These are phyloP conservation scores for Cynopterus brachyotis DNA, from an alignment of 2,113 vertebrate genomes.

Conservation along the genomic window DNA sequence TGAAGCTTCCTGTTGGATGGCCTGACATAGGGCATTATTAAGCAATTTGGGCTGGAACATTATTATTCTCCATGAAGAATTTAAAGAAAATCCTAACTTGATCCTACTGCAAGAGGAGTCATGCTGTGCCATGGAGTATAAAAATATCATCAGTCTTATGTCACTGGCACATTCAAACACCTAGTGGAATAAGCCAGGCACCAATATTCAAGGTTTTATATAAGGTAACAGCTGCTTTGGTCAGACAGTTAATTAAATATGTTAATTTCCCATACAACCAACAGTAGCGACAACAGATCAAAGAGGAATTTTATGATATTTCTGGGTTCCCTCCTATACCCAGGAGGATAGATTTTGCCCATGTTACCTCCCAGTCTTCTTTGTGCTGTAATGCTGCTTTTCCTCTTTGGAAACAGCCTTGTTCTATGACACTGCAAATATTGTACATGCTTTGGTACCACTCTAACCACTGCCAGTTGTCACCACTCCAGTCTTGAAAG, in stretches of 20 bases:
- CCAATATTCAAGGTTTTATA: slow-evolving; percentile 85
- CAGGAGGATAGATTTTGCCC: slow-evolving; percentile 73
- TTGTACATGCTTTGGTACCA: slow-evolving; percentile 55
- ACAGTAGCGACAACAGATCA: slow-evolving; percentile 86
- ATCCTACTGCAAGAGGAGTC: slow-evolving; percentile 76
- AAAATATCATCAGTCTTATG: slow-evolving; percentile 84
- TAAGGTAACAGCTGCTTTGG: slow-evolving; percentile 91
- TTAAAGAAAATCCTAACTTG: slow-evolving; percentile 85
- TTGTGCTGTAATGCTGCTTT: slow-evolving; percentile 51
- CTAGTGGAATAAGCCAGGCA: slow-evolving; percentile 81
- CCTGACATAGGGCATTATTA: slow-evolving; percentile 74
- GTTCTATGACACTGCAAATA: slow-evolving; percentile 74
- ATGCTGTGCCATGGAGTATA: slow-evolving; percentile 80
- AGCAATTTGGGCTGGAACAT: slow-evolving; percentile 75
- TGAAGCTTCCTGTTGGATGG: slow-evolving; percentile 74
- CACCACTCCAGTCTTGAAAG: slow-evolving; percentile 78
- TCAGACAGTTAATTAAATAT: slow-evolving; percentile 91
- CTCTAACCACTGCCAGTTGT: slow-evolving; percentile 78
- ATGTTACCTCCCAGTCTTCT: slow-evolving; percentile 74
- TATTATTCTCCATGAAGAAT: slow-evolving; percentile 82
- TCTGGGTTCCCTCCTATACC: slow-evolving; percentile 83
- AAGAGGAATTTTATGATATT: slow-evolving; percentile 87
- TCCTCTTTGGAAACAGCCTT: slow-evolving; percentile 68
- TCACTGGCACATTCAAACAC: slow-evolving; percentile 83
- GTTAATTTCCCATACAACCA: slow-evolving; percentile 87